These are phyloP conservation scores for Crotalus helleri DNA, from an alignment of 2,113 vertebrate genomes.

Conservation along the genomic window DNA sequence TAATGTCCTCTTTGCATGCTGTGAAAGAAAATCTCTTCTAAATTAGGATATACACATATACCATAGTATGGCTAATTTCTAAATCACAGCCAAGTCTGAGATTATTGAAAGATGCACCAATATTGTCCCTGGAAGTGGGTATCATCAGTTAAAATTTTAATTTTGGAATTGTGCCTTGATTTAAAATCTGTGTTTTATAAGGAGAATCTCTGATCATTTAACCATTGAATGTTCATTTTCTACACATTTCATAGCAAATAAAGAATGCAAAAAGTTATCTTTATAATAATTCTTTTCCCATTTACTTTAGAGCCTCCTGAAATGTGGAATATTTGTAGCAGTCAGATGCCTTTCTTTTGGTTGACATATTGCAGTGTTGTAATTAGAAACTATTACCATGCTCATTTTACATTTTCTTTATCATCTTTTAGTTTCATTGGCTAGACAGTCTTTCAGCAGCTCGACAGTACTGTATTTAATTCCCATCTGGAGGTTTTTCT, in stretches of 20 bases:
- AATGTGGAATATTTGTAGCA: conserved; percentile 51
- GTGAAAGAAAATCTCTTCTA: not conserved
- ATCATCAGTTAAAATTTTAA: conserved; percentile 12
- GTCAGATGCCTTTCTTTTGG: conserved; percentile 54
- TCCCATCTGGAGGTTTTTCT: conserved; percentile 48
- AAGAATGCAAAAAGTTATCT: conserved; percentile 24
- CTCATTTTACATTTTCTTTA: conserved; percentile 61
- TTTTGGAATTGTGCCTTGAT: not conserved
- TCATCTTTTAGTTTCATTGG: conserved; percentile 55
- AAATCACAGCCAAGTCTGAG: not conserved
- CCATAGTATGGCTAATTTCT: not conserved
- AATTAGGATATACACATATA: not conserved
- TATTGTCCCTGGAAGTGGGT: not conserved
- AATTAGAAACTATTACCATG: conserved; percentile 54
- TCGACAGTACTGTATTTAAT: conserved; percentile 49
- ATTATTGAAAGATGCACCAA: conserved; percentile 1
- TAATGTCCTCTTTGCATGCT: not conserved
- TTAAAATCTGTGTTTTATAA: not conserved
- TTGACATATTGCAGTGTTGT: conserved; percentile 53
- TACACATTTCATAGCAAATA: not conserved
- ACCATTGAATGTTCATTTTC: not conserved
- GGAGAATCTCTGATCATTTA: not conserved
- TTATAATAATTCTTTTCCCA: conserved; percentile 23
- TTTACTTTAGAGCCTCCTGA: conserved; percentile 36
- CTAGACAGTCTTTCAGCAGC: conserved; percentile 45